These are phyloP conservation scores for Theristicus caerulescens DNA, from an alignment of 2,113 vertebrate species.

Conservation along the genomic window DNA sequence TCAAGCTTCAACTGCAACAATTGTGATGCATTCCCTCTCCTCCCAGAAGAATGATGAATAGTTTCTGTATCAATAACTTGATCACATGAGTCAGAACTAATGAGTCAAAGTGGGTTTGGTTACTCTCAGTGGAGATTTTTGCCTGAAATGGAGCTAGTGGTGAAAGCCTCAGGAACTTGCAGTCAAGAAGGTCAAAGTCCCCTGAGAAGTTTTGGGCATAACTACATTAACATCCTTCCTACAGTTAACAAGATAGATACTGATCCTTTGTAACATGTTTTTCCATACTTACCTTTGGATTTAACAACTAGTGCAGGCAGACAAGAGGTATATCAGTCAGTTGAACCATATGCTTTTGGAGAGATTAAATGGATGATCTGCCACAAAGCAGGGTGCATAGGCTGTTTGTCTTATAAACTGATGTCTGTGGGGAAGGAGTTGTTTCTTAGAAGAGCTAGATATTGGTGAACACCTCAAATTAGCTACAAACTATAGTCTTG, in stretches of 20 bases:
- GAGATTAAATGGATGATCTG: not conserved
- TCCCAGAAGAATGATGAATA: not conserved
- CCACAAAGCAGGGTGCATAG: not conserved
- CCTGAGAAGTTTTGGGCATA: not conserved
- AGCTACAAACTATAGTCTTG: not conserved
- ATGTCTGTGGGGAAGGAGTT: not conserved
- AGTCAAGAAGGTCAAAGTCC: not conserved
- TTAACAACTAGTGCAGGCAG: not conserved
- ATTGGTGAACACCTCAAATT: not conserved
- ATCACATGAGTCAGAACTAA: not conserved
- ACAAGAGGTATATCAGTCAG: accelerated
- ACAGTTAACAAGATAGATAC: not conserved
- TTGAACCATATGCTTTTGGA: not conserved
- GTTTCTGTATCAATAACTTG: not conserved
- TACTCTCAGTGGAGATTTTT: not conserved
- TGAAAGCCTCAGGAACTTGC: not conserved
- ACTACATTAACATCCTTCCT: not conserved
- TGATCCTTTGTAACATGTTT: not conserved
- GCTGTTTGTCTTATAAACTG: not conserved
- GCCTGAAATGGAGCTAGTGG: not conserved
- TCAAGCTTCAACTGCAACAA: not conserved
- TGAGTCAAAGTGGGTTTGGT: not conserved
- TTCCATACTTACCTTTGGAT: not conserved
- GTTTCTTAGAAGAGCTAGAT: not conserved
- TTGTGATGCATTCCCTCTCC: not conserved